These are phyloP conservation scores for Erethizon dorsatum DNA, from an alignment of 2,797 vertebrate genomes.

Conservation along the genomic window DNA sequence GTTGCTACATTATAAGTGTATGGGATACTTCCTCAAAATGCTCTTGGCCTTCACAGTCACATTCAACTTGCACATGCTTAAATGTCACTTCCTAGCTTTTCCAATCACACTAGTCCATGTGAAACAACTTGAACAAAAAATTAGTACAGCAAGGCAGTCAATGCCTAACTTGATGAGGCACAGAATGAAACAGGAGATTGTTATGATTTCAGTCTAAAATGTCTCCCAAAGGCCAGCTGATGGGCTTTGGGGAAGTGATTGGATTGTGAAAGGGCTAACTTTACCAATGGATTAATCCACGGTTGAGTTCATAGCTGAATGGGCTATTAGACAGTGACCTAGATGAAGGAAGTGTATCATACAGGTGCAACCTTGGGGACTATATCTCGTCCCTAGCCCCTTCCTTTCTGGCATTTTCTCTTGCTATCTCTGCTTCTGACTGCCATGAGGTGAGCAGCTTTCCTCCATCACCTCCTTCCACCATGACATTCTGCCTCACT, in stretches of 20 bases:
- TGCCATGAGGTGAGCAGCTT: not conserved
- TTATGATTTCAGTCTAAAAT: not conserved
- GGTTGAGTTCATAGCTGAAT: not conserved
- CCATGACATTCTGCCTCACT: not conserved
- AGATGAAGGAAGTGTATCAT: not conserved
- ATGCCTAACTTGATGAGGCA: not conserved
- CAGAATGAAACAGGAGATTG: not conserved
- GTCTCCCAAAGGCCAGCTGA: not conserved
- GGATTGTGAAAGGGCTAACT: not conserved
- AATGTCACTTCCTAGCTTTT: not conserved
- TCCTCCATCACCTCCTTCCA: not conserved
- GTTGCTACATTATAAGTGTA: not conserved
- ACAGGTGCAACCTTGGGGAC: not conserved
- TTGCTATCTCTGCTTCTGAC: not conserved
- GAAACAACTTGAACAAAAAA: not conserved
- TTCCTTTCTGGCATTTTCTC: not conserved
- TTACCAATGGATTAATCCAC: not conserved
- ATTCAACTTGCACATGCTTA: not conserved
- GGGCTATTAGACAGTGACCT: not conserved
- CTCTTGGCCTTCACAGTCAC: constrained; percentile 16
- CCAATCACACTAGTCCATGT: not conserved
- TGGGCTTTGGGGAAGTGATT: not conserved
- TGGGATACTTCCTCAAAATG: not conserved
- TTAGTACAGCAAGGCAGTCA: not conserved
- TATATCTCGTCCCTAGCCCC: not conserved